phyloP scores from a whole-genome alignment of 2,797 vertebrate genomes.

The Brachyalestes nurse region DNA sequence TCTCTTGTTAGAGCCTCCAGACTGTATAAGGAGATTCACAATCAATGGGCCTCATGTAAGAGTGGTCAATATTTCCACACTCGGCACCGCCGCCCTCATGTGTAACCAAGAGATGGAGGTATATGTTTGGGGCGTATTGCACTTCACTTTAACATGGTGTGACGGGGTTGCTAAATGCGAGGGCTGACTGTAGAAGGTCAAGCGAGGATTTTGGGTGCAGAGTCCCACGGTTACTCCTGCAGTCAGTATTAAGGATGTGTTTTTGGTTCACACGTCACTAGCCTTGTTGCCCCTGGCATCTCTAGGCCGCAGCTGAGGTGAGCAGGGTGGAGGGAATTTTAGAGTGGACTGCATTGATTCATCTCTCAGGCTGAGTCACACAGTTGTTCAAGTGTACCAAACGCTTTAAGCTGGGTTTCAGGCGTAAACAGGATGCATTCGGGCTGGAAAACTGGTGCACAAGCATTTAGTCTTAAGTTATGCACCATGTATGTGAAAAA shows the following conservation, averaged over 20 bases:
- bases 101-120: neutral
- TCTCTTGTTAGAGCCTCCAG: neutral
- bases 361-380: slow-evolving; percentile 6
- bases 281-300: neutral
- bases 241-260: neutral
- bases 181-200: slow-evolving; percentile 16
- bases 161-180: slow-evolving; percentile 18
- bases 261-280: slow-evolving; percentile 5
- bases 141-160: neutral
- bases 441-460: neutral
- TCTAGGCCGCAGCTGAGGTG: neutral
- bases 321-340: slow-evolving; percentile 1
- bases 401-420: neutral
- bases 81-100: neutral
- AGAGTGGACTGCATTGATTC: neutral
- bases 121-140: too few species aligned
- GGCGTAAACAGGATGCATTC: neutral
- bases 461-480: neutral
- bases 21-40: neutral
- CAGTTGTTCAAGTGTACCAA: neutral
- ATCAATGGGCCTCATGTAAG: neutral
- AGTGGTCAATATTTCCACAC: neutral
- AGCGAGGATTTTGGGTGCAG: neutral
- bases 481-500: too few species aligned
- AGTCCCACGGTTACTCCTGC: neutral